Base-by-base conservation (phyloP, 2,888 invertebrate genomes). In the Dinocampus coccinellae region DNA sequence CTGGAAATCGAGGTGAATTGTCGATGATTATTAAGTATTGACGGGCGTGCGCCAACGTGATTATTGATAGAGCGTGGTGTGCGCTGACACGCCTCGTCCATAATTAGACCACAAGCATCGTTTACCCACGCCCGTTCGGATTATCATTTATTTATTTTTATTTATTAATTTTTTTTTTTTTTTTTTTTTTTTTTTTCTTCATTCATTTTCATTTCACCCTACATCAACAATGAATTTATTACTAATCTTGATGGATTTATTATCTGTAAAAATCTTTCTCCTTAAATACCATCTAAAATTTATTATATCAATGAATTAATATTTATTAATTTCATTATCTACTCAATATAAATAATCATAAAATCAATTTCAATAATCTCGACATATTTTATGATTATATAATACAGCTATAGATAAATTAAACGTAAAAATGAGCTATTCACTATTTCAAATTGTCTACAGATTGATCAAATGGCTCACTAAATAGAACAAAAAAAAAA, bases 81-180 rank as follows among this genome's bases (percentile, higher is more conserved):
- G 39, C 29, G 34, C 66, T 63, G 74, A 73, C 77, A 74, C 75
- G 74, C 76, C 76, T 73, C 60, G 57, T 33, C 53, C 70, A 74
- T 75, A 77, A 77, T 76, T 77, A 75, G 75, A 75, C 73, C 75
- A 75, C 70, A 64, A 72, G 74, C 62, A 76, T 74, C 71, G 72
- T 76, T 76, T 69, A 74, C 62, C 71, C 66, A 72, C 71, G 71
- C 71, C 62, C 55, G 47, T 36, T 57, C 61, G 11, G 57, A 61
- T 66, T 66, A 67, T 61, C 53, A 47, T 65, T 64, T n/a, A n/a
- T n/a, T n/a, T n/a, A n/a, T n/a, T n/a, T n/a, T n/a, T n/a, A n/a
- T n/a, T n/a, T n/a, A n/a, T n/a, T n/a, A n/a, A n/a, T n/a, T n/a
- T n/a, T n/a, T n/a, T n/a, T n/a, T n/a, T n/a, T n/a, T n/a, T n/a